Conservation (phyloP, 1,140 invertebrate genomes). For the Bombus difficillimus region DNA sequence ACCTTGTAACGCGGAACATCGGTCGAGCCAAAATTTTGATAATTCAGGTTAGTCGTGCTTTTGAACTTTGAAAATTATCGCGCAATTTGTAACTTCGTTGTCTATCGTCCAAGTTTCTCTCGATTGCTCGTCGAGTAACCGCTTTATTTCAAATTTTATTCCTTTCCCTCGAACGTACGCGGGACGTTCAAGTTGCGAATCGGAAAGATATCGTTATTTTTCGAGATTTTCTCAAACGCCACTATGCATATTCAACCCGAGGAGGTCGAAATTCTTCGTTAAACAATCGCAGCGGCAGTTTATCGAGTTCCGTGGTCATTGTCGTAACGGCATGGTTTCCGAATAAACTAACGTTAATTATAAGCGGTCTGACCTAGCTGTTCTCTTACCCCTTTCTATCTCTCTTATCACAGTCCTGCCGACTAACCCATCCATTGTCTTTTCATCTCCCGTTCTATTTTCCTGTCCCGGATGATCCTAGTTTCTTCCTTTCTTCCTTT, state of each 20-base stretch:
- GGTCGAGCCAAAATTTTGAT: neutral
- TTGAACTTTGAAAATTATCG: neutral
- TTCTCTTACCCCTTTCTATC: neutral
- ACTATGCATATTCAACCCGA: no score
- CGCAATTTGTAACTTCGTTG: no score
- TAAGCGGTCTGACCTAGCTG: slow-evolving; percentile 40
- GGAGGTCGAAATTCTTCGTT: slow-evolving; percentile 38
- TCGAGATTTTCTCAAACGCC: neutral
- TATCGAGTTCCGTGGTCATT: slow-evolving; percentile 45
- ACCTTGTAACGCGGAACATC: neutral
- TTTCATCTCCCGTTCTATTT: slow-evolving; percentile 34
- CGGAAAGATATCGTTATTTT: neutral
- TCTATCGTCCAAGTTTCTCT: no score
- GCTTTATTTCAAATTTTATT: no score
- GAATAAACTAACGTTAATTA: slow-evolving; percentile 62
- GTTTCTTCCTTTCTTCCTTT: slow-evolving; percentile 21
- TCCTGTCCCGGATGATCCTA: neutral
- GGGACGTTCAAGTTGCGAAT: no score
- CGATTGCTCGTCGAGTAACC: no score
- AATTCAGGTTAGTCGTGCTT: neutral
- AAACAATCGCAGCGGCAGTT: slow-evolving; percentile 54
- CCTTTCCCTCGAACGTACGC: no score
- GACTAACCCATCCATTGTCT: slow-evolving; percentile 49
- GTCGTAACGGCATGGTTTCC: neutral
- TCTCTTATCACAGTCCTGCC: slow-evolving; percentile 3